Evolutionary conservation across 2,888 invertebrate species (phyloP).

Genomic region (Apoda limacodes): DNA sequence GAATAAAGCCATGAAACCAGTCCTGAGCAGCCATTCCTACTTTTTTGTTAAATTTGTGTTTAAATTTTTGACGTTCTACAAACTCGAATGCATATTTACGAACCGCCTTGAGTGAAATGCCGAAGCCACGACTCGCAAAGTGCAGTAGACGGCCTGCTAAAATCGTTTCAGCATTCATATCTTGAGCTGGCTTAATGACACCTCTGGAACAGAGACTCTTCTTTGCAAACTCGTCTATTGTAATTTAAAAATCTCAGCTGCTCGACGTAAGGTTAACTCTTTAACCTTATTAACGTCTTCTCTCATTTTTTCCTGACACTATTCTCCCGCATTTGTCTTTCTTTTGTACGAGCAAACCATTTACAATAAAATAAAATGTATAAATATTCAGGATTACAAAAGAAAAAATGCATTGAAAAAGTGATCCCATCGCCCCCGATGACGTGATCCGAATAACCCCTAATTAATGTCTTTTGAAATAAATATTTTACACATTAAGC

Average conservation of each 20-base stretch:
- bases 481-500: too few relatives aligned
- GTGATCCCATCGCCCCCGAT: too few relatives aligned
- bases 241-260: constrained; percentile 10
- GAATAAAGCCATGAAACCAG: constrained; percentile 13
- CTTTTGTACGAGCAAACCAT: too few relatives aligned
- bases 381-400: too few relatives aligned
- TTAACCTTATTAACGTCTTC: too few relatives aligned
- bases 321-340: too few relatives aligned
- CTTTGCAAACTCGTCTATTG: constrained; percentile 10
- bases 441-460: too few relatives aligned
- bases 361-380: too few relatives aligned
- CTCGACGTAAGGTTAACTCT: constrained; percentile 7
- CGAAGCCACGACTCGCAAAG: constrained; percentile 9
- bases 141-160: constrained; percentile 8
- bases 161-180: constrained; percentile 7
- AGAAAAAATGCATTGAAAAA: too few relatives aligned
- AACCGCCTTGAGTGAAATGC: constrained; percentile 8
- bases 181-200: constrained; percentile 9
- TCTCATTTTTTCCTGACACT: too few relatives aligned
- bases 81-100: constrained; percentile 12
- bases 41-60: constrained; percentile 5
- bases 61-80: constrained; percentile 9
- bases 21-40: constrained; percentile 10
- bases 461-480: too few relatives aligned
- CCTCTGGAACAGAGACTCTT: constrained; percentile 10